Evolutionary conservation across 1,140 invertebrate genomes (phyloP).

Genomic region (Sarcophaga peregrina): DNA sequence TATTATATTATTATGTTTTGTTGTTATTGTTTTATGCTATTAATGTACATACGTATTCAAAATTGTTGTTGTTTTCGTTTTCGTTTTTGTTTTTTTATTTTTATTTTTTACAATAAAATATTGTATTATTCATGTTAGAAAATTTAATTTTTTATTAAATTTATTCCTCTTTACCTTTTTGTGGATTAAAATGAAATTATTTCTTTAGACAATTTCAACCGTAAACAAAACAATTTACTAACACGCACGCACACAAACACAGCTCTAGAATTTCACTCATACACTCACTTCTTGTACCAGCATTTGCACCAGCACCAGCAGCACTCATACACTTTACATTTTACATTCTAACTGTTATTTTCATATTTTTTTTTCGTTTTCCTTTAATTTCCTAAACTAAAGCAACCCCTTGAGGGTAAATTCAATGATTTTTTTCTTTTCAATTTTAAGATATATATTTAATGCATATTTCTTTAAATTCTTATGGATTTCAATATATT

Average conservation of each 20-base stretch:
- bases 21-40: neutral
- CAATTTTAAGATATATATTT: neutral
- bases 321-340: neutral
- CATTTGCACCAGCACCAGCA: neutral
- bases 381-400: neutral
- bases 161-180: neutral
- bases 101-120: neutral
- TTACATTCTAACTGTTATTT: neutral
- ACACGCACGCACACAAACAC: slow-evolving; percentile 3
- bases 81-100: no score
- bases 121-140: neutral
- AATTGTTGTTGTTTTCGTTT: no score
- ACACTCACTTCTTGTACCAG: no score
- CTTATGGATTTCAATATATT: neutral
- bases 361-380: slow-evolving; percentile 1
- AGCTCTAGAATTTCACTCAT: neutral
- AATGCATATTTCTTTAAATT: neutral
- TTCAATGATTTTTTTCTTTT: slow-evolving; percentile 17
- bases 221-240: slow-evolving; percentile 8
- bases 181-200: no score
- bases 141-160: neutral
- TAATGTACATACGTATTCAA: neutral
- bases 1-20: neutral
- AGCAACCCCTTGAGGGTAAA: neutral
- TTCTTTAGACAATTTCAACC: neutral